Conservation (phyloP, 1,140 invertebrate species). For the Papilio polytes region DNA sequence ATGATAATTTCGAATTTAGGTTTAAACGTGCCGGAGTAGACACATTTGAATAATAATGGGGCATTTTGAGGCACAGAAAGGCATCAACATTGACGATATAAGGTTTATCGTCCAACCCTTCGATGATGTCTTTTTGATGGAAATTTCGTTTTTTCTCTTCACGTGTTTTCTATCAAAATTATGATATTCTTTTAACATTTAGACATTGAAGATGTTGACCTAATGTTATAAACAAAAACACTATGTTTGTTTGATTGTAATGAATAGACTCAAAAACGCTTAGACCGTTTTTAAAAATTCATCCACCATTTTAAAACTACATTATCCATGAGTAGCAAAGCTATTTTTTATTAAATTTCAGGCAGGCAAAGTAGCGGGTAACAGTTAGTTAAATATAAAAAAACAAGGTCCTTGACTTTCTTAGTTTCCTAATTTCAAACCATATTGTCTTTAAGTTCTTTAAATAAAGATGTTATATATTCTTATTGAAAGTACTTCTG, state of each 20-base stretch:
- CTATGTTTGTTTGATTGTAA: too few relatives aligned
- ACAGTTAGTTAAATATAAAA: neutral
- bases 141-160: neutral
- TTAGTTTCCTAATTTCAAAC: too few relatives aligned
- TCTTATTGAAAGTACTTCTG: neutral
- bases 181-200: neutral
- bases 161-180: neutral
- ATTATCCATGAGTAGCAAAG: too few relatives aligned
- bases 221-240: too few relatives aligned
- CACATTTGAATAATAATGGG: constrained; percentile 23
- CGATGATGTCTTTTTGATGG: constrained; percentile 17
- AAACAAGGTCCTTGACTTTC: neutral
- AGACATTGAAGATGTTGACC: neutral
- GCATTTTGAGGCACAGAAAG: constrained; percentile 7
- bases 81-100: constrained; percentile 14
- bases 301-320: too few relatives aligned
- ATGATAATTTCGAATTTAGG: constrained; percentile 5
- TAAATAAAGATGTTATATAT: neutral
- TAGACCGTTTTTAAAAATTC: too few relatives aligned
- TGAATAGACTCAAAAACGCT: too few relatives aligned
- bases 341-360: too few relatives aligned
- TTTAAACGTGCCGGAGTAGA: constrained; percentile 1
- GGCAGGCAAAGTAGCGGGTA: too few relatives aligned
- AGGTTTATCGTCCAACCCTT: constrained; percentile 19
- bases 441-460: neutral